Percentiles rank a stretch among this genome's conserved stretches.
These are phyloP conservation scores for Amaurobius ferox DNA, from an alignment of 2,888 invertebrate genomes.

Conservation along the genomic window DNA sequence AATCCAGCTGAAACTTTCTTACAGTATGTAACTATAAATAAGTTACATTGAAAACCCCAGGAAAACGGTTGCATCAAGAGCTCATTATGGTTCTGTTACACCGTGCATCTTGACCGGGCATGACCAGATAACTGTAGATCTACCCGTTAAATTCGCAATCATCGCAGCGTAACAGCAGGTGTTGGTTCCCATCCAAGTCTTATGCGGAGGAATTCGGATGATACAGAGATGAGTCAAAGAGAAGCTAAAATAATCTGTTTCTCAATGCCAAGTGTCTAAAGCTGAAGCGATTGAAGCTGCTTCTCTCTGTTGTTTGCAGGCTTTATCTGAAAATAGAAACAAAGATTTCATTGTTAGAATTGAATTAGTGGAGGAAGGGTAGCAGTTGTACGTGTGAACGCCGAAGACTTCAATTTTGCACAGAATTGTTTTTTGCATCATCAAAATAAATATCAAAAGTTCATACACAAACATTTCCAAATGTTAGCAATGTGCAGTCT, in stretches of 20 bases:
- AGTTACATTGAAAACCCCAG: no score
- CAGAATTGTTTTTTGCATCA: no score
- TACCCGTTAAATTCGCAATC: constrained; percentile 15
- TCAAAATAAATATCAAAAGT: no score
- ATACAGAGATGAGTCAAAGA: constrained; percentile 49
- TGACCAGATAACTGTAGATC: neutral
- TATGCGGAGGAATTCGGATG: constrained; percentile 43
- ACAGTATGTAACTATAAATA: no score
- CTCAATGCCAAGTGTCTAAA: constrained; percentile 55
- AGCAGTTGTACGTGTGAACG: no score
- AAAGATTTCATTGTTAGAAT: neutral
- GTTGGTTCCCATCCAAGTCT: constrained; percentile 59
- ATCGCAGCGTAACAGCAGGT: constrained; percentile 50
- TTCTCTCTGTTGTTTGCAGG: constrained; percentile 11
- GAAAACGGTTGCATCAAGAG: neutral
- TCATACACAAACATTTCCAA: no score
- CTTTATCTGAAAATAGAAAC: constrained; percentile 33
- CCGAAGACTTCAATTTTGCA: no score
- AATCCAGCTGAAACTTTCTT: no score
- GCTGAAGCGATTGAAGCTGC: constrained; percentile 20
- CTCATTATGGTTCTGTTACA: neutral
- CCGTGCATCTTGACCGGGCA: constrained; percentile 1
- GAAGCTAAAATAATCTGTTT: constrained; percentile 58
- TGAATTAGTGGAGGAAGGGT: neutral
- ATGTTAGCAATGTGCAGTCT: no score